Evolutionary conservation across 2,113 vertebrate species (phyloP).

Genomic region (Peromyscus maniculatus): DNA sequence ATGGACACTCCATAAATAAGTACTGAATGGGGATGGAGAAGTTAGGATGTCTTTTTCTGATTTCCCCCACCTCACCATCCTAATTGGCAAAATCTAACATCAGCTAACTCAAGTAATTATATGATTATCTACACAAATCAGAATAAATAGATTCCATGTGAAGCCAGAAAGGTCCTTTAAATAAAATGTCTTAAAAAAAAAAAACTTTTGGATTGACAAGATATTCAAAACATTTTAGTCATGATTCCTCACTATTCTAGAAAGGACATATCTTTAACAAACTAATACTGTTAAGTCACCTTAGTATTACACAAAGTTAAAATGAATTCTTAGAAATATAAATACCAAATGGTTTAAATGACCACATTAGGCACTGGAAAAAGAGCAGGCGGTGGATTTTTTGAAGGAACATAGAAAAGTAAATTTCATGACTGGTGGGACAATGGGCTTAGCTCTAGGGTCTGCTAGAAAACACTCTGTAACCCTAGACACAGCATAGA

Average conservation of each 20-base stretch:
- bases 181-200: neutral
- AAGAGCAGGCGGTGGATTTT: conserved; percentile 46
- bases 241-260: neutral
- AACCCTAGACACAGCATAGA: neutral
- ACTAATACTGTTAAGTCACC: conserved; percentile 33
- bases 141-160: neutral
- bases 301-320: conserved; percentile 44
- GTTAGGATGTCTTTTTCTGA: neutral
- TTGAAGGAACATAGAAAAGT: conserved; percentile 39
- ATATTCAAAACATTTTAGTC: neutral
- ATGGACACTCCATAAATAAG: neutral
- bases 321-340: conserved; percentile 46
- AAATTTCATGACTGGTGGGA: conserved; percentile 11
- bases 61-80: neutral
- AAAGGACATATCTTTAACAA: neutral
- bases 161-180: neutral
- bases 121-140: neutral
- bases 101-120: conserved; percentile 16
- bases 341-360: neutral
- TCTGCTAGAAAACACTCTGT: conserved; percentile 26
- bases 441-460: neutral
- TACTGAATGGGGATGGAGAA: neutral
- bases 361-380: neutral
- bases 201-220: neutral
- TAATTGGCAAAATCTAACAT: neutral